A percentile compares a stretch with the other conserved stretches of the same genome.
Conservation (phyloP, 2,888 invertebrate genomes). For the Agonopterix subpropinquella region DNA sequence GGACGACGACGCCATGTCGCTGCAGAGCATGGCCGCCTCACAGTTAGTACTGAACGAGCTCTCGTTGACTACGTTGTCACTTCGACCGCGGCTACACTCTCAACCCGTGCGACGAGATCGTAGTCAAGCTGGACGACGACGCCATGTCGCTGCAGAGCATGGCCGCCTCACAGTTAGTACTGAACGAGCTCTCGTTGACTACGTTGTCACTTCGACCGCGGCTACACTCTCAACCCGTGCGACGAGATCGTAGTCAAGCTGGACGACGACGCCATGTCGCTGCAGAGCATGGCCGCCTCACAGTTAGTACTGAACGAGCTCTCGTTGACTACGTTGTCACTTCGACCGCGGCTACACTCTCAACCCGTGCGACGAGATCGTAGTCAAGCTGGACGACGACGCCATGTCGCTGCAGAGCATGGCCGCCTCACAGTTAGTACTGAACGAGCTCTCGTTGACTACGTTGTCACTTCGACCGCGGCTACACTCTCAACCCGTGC, state of each 20-base stretch:
- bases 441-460: no score
- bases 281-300: conserved; percentile 94
- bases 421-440: conserved; percentile 85
- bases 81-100: conserved; percentile 85
- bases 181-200: background rate
- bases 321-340: no score
- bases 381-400: conserved; percentile 89
- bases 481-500: conserved; percentile 79
- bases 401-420: conserved; percentile 93
- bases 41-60: conserved; percentile 64
- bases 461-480: no score
- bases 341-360: conserved; percentile 38
- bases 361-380: conserved; percentile 89
- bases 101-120: conserved; percentile 89
- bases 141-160: conserved; percentile 93
- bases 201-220: conserved; percentile 80
- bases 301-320: conserved; percentile 63
- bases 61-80: conserved; percentile 49
- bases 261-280: conserved; percentile 92
- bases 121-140: conserved; percentile 85
- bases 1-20: conserved; percentile 92
- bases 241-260: conserved; percentile 88
- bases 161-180: conserved; percentile 85
- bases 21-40: conserved; percentile 94
- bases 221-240: conserved; percentile 85